Conservation (phyloP, 2,888 invertebrate genomes). For the Nomada lathburiana region DNA sequence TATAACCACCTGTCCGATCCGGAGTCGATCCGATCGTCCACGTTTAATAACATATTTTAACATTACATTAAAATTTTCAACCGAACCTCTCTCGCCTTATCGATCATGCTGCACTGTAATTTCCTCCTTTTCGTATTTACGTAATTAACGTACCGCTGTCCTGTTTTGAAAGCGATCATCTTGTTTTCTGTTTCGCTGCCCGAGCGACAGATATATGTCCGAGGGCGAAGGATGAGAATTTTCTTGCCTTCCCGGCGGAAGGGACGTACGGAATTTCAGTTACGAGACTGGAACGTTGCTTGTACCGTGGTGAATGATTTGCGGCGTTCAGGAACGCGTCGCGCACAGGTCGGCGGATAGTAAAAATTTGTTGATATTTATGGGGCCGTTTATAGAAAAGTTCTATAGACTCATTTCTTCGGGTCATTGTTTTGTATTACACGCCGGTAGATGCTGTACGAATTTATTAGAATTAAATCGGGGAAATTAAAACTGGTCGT, state of each 20-base stretch:
- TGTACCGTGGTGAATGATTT: constrained; percentile 3
- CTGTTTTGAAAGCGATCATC: constrained; percentile 16
- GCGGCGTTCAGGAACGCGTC: neutral
- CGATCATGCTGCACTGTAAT: constrained; percentile 46
- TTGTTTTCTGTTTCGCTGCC: neutral
- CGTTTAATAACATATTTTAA: constrained; percentile 52
- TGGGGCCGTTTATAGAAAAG: no score
- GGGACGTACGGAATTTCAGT: constrained; percentile 18
- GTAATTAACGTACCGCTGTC: constrained; percentile 29
- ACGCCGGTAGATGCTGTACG: no score
- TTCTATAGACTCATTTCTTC: no score
- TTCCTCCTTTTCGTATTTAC: constrained; percentile 9
- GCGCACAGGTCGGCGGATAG: neutral
- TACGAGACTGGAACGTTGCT: neutral
- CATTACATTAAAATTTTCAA: constrained; percentile 42
- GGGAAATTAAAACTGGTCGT: no score
- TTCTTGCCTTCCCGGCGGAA: neutral
- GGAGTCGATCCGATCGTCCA: constrained; percentile 15
- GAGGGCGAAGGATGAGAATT: neutral
- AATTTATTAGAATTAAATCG: no score
- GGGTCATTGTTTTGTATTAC: no score
- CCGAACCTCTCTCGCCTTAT: constrained; percentile 9
- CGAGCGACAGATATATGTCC: constrained; percentile 4
- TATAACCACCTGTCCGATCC: constrained; percentile 36
- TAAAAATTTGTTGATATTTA: neutral